Evolutionary conservation across 2,888 invertebrate genomes (phyloP).

Genomic region (Gryllus longicercus): DNA sequence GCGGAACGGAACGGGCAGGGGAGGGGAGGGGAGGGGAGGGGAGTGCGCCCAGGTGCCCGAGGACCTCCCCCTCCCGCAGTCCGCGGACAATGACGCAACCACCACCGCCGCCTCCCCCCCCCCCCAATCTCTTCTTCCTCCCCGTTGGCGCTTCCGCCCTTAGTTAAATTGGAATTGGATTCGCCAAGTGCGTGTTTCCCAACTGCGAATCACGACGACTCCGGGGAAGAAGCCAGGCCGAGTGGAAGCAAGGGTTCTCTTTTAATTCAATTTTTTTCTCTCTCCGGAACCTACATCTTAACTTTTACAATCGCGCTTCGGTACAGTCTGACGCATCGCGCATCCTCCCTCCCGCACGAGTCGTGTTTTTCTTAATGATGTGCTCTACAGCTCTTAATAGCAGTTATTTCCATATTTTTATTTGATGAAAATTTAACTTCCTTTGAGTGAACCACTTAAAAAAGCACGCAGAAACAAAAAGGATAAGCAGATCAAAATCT

Average conservation of each 20-base stretch:
- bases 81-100: constrained; percentile 18
- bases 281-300: too few species aligned
- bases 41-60: background rate
- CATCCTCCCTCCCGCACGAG: too few species aligned
- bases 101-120: constrained; percentile 40
- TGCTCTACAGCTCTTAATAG: too few species aligned
- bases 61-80: background rate
- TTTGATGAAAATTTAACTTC: too few species aligned
- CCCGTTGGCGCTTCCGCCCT: background rate
- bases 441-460: too few species aligned
- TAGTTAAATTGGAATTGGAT: background rate
- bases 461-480: too few species aligned
- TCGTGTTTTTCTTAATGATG: too few species aligned
- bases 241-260: background rate
- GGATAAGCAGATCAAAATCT: too few species aligned
- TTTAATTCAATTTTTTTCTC: too few species aligned
- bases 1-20: background rate
- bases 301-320: too few species aligned
- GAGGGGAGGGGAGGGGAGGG: background rate
- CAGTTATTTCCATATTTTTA: too few species aligned
- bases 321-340: too few species aligned
- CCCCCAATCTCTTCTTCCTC: constrained; percentile 33
- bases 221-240: background rate
- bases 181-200: background rate
- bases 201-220: background rate